Evolutionary conservation across 1,140 invertebrate genomes (phyloP).

Genomic region (Cydia amplana): DNA sequence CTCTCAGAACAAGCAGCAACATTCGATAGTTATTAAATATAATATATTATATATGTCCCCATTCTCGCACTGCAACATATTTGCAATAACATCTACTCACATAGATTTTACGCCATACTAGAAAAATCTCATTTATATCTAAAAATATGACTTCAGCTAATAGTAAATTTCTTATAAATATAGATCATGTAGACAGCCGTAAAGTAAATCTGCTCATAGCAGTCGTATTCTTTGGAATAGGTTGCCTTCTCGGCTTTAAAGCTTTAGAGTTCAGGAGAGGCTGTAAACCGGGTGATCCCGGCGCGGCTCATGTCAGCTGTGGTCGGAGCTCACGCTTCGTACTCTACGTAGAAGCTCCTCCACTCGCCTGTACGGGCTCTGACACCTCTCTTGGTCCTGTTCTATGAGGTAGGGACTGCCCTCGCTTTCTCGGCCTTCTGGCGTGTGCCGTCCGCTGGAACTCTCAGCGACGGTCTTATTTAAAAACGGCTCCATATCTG

Average conservation of each 20-base stretch:
- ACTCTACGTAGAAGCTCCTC: constrained; percentile 69
- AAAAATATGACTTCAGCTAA: constrained; percentile 28
- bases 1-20: constrained; percentile 22
- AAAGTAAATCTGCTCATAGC: constrained; percentile 35
- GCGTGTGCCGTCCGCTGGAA: constrained; percentile 62
- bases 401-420: constrained; percentile 65
- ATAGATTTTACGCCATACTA: neutral
- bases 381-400: constrained; percentile 54
- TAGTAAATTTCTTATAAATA: constrained; percentile 28
- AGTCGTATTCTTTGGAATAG: constrained; percentile 48
- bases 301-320: constrained; percentile 72
- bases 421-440: constrained; percentile 61
- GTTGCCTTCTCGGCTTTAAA: constrained; percentile 50
- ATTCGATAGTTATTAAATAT: constrained; percentile 8
- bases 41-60: neutral
- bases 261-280: constrained; percentile 57
- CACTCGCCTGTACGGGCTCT: constrained; percentile 68
- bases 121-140: constrained; percentile 25
- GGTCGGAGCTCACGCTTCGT: constrained; percentile 61
- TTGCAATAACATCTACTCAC: constrained; percentile 23
- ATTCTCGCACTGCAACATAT: constrained; percentile 21
- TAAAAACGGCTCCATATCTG: constrained; percentile 67
- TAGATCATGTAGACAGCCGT: constrained; percentile 23
- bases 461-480: constrained; percentile 50
- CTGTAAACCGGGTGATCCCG: constrained; percentile 64